phyloP scores from a whole-genome alignment of 2,888 invertebrate species.

The Lasioglossum malachurum region DNA sequence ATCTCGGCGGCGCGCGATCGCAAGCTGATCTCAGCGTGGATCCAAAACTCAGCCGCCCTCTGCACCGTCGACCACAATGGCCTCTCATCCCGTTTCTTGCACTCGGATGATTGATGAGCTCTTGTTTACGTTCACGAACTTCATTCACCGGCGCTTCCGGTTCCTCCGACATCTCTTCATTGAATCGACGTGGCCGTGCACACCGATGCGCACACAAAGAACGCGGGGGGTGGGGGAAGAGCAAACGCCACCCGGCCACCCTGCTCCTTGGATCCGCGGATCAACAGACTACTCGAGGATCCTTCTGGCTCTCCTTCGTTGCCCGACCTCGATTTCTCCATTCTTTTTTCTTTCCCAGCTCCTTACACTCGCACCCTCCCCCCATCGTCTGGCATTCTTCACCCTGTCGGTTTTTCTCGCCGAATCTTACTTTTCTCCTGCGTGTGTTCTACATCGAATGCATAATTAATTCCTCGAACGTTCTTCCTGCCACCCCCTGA shows the following conservation, averaged over 20 bases:
- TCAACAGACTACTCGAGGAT: constrained; percentile 33
- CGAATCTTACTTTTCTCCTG: not conserved
- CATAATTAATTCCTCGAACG: not conserved
- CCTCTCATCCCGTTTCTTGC: constrained; percentile 64
- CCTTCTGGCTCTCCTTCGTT: constrained; percentile 29
- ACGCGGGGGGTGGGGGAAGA: not conserved
- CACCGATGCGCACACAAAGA: not conserved
- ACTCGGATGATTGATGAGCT: constrained; percentile 73
- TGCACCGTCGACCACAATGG: constrained; percentile 46
- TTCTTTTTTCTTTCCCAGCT: not conserved
- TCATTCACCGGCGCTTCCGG: constrained; percentile 57
- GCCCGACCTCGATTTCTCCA: constrained; percentile 25
- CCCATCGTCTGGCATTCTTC: not conserved
- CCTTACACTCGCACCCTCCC: not conserved
- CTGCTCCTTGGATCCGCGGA: not conserved
- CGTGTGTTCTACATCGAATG: not conserved
- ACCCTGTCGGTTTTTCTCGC: not conserved
- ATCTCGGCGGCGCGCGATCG: constrained; percentile 30
- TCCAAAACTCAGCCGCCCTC: not conserved
- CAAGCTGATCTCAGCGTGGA: not conserved
- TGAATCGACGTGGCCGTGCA: constrained; percentile 30
- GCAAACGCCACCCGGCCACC: not conserved
- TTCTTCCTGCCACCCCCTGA: not conserved
- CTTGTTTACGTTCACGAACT: constrained; percentile 71
- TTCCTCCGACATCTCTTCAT: constrained; percentile 51